Percentiles rank a stretch among this genome's conserved stretches.
phyloP scores from a whole-genome alignment of 2,113 vertebrate genomes.

The Canis aureus region DNA sequence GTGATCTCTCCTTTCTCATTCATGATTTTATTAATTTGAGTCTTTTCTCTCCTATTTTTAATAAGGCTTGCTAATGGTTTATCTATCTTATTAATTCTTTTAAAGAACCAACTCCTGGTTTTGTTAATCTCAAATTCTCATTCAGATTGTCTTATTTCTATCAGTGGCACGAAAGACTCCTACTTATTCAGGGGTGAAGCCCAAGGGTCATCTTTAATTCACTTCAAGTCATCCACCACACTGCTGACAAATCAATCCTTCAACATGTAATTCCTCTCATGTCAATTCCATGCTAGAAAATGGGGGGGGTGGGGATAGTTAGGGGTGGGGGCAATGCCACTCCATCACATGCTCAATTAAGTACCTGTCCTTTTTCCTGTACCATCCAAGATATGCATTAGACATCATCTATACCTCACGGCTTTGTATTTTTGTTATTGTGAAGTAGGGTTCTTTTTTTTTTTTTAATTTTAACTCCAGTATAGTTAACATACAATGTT shows the following conservation, averaged over 20 bases:
- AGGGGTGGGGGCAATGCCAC: neutral
- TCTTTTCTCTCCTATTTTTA: no score
- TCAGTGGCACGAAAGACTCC: neutral
- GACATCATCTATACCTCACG: neutral
- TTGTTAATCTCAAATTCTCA: no score
- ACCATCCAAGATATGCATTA: neutral
- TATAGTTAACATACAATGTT: neutral
- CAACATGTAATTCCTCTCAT: neutral
- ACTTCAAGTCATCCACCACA: neutral
- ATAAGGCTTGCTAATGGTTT: no score
- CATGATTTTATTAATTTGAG: no score
- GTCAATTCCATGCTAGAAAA: neutral
- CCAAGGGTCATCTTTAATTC: neutral
- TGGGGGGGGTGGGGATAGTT: no score
- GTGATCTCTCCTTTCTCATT: no score
- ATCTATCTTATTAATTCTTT: no score
- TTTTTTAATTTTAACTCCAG: neutral
- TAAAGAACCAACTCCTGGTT: no score
- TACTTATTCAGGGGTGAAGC: neutral
- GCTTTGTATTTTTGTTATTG: neutral
- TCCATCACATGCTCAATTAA: neutral
- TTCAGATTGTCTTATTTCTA: neutral
- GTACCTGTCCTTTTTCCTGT: neutral
- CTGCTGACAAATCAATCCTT: neutral
- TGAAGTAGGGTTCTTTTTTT: neutral